phyloP scores from a whole-genome alignment of 2,797 vertebrate genomes.

The Brotula barbata region DNA sequence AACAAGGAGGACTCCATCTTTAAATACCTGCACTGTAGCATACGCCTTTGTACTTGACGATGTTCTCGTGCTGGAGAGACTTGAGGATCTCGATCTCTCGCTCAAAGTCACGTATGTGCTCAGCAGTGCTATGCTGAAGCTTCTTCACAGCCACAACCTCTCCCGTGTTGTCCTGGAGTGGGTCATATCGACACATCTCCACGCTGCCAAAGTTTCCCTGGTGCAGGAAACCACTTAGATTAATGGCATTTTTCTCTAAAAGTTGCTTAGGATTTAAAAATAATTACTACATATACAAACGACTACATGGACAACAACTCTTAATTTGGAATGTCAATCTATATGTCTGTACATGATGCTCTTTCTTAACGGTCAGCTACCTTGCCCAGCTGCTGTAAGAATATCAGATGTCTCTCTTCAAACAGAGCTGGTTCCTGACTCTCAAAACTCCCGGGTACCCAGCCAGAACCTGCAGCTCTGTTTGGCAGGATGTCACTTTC shows the following conservation, averaged over 20 bases:
- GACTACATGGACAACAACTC: neutral
- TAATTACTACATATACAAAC: no score
- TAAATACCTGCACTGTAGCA: constrained; percentile 92
- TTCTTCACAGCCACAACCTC: constrained; percentile 98
- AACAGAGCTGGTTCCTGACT: constrained; percentile 90
- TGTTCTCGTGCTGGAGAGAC: constrained; percentile 96
- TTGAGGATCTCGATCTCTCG: constrained; percentile 97
- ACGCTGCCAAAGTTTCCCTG: constrained; percentile 98
- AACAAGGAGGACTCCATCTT: neutral
- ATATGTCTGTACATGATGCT: no score
- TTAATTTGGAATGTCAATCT: no score
- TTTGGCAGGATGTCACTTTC: constrained; percentile 91
- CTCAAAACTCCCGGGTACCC: constrained; percentile 84
- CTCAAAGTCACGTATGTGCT: constrained; percentile 94
- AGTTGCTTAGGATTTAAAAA: no score
- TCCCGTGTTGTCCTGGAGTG: constrained; percentile 93
- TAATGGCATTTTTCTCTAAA: neutral
- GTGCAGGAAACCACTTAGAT: constrained; percentile 6
- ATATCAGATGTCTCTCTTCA: constrained; percentile 95
- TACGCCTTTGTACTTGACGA: constrained; percentile 97
- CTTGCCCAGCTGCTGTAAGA: constrained; percentile 95
- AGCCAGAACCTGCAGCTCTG: constrained; percentile 79
- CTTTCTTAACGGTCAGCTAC: constrained; percentile 59
- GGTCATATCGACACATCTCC: constrained; percentile 97
- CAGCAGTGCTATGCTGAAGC: constrained; percentile 93